Evolutionary conservation across 1,140 invertebrate genomes (phyloP).

Genomic region (Bombyx mandarina): DNA sequence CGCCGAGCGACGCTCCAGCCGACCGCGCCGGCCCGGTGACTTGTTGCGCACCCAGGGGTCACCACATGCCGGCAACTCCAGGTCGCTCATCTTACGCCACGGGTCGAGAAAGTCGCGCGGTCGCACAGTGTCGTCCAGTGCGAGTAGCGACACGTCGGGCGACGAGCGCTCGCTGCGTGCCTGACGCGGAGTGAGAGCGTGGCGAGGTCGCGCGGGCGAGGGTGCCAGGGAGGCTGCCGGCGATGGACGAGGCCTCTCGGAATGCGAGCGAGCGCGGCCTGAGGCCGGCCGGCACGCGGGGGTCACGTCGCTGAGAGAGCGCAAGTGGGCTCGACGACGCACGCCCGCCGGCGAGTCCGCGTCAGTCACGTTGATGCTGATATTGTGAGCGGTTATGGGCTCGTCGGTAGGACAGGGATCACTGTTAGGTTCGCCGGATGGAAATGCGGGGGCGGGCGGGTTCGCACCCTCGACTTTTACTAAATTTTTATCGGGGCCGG

Average conservation of each 20-base stretch:
- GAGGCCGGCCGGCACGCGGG: slow-evolving; percentile 40
- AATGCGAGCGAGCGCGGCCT: slow-evolving; percentile 50
- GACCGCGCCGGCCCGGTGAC: slow-evolving; percentile 2
- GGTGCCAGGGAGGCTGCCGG: slow-evolving; percentile 25
- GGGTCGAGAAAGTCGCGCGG: slow-evolving; percentile 20
- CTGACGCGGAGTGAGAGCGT: slow-evolving; percentile 13
- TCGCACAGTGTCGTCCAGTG: slow-evolving; percentile 17
- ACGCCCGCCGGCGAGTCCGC: slow-evolving; percentile 45
- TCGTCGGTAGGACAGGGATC: slow-evolving; percentile 2
- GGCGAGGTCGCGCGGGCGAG: slow-evolving; percentile 19
- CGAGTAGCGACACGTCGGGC: slow-evolving; percentile 22
- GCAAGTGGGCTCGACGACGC: slow-evolving; percentile 52
- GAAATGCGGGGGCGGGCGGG: slow-evolving; percentile 23
- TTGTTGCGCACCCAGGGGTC: slow-evolving; percentile 38
- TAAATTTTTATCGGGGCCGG: slow-evolving; percentile 67
- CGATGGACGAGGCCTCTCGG: slow-evolving; percentile 36
- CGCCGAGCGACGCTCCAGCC: slow-evolving; percentile 32
- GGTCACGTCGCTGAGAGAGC: slow-evolving; percentile 63
- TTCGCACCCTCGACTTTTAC: slow-evolving; percentile 35
- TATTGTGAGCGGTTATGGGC: slow-evolving; percentile 30
- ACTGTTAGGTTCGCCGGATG: slow-evolving; percentile 6
- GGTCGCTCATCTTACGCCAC: slow-evolving; percentile 36
- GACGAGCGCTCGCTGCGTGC: slow-evolving; percentile 29
- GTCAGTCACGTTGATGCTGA: slow-evolving; percentile 62
- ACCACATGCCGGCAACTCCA: slow-evolving; percentile 11